Evolutionary conservation across 2,113 vertebrate genomes (phyloP).

Genomic region (Poecile atricapillus): DNA sequence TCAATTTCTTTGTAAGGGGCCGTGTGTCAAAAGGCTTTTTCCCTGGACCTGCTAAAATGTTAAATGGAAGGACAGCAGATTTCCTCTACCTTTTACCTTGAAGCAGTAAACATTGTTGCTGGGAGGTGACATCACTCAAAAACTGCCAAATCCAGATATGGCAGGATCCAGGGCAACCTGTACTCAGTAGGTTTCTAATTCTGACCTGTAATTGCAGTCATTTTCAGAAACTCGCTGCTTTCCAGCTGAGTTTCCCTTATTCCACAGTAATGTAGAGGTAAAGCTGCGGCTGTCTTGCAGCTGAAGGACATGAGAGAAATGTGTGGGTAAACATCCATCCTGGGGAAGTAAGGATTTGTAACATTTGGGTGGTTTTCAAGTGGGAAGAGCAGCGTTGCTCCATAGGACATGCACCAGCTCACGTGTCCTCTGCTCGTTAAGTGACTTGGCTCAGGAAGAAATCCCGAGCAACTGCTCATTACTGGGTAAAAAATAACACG

Average conservation of each 20-base stretch:
- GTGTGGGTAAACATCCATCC: neutral
- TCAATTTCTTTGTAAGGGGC: constrained; percentile 8
- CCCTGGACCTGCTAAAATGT: constrained; percentile 9
- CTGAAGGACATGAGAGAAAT: neutral
- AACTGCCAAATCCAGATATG: neutral
- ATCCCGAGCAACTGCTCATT: neutral
- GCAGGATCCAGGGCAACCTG: neutral
- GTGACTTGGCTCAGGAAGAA: neutral
- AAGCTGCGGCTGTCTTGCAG: neutral
- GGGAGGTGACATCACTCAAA: constrained; percentile 9
- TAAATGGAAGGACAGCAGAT: constrained; percentile 19
- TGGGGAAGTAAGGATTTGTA: neutral
- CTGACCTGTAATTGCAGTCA: constrained; percentile 1
- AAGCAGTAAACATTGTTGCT: constrained; percentile 21
- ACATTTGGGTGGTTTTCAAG: neutral
- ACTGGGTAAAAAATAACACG: neutral
- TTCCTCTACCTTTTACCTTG: constrained; percentile 33
- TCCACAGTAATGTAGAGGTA: neutral
- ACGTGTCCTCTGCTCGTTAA: neutral
- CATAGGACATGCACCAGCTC: neutral
- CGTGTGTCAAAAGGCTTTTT: constrained; percentile 32
- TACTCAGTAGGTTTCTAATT: neutral
- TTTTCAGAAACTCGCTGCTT: neutral
- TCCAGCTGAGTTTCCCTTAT: neutral
- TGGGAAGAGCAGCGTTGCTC: neutral